phyloP scores from a whole-genome alignment of 2,113 vertebrate genomes.

The Hemicordylus capensis region DNA sequence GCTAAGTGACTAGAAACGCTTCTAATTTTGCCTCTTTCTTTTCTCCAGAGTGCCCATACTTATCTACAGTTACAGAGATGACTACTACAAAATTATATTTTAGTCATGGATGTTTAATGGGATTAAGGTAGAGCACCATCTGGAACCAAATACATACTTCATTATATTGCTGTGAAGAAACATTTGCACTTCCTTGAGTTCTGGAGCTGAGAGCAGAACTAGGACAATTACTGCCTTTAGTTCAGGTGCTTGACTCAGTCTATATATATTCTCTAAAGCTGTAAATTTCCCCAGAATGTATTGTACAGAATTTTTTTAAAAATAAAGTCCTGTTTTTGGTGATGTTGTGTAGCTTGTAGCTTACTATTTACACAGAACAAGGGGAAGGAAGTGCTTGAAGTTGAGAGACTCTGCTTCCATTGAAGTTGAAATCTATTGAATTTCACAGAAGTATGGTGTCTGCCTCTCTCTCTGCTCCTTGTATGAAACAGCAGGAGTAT shows the following conservation, averaged over 20 bases:
- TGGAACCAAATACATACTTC: background rate
- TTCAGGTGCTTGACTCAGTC: background rate
- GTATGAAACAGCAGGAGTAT: too few species aligned
- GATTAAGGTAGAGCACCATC: background rate
- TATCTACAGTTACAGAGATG: slow-evolving; percentile 93
- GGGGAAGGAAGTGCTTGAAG: background rate
- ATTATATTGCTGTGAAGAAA: background rate
- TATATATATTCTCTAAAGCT: slow-evolving; percentile 21
- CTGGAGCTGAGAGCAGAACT: background rate
- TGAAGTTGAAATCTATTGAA: too few species aligned
- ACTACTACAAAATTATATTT: slow-evolving; percentile 93
- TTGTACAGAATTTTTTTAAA: slow-evolving; percentile 23
- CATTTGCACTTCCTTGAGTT: slow-evolving; percentile 38
- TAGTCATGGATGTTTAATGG: slow-evolving; percentile 63
- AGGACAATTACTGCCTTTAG: background rate
- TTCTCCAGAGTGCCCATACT: slow-evolving; percentile 86
- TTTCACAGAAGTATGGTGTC: too few species aligned
- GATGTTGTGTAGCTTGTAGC: background rate
- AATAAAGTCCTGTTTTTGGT: background rate
- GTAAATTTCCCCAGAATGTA: slow-evolving; percentile 23
- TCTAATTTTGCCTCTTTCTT: slow-evolving; percentile 33
- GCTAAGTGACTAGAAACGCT: background rate
- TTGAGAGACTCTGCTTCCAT: background rate
- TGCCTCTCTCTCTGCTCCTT: too few species aligned
- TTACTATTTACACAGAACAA: background rate